Evolutionary conservation across 2,888 invertebrate species (phyloP).

Genomic region (Plebejus argus): DNA sequence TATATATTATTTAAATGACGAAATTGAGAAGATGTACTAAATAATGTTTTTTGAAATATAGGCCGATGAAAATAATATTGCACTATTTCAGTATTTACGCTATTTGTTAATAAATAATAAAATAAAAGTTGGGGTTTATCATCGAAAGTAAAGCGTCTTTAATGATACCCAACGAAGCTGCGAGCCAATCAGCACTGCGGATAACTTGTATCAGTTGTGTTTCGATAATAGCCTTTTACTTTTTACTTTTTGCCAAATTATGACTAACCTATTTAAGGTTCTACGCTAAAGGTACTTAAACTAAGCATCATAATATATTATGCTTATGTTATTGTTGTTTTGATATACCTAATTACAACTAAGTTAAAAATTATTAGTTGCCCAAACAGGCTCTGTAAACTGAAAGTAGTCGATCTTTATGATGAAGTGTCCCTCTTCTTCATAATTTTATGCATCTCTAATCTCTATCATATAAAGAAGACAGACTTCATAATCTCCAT

Average conservation of each 20-base stretch:
- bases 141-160: background rate
- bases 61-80: background rate
- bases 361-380: too few relatives aligned
- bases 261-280: background rate
- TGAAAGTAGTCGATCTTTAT: too few relatives aligned
- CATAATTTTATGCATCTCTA: too few relatives aligned
- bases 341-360: too few relatives aligned
- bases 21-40: too few relatives aligned
- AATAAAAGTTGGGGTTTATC: background rate
- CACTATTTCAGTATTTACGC: background rate
- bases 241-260: background rate
- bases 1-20: too few relatives aligned
- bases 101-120: background rate
- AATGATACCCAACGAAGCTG: background rate
- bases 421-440: too few relatives aligned
- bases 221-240: background rate
- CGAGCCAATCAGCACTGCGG: conserved; percentile 15
- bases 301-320: background rate
- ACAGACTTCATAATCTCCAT: too few relatives aligned
- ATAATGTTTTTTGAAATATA: too few relatives aligned
- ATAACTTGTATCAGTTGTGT: background rate
- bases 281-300: background rate
- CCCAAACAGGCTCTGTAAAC: too few relatives aligned
- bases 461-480: too few relatives aligned
- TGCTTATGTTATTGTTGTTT: background rate